phyloP scores from a whole-genome alignment of 2,113 vertebrate genomes.

The mouse (Mus musculus) region DNA sequence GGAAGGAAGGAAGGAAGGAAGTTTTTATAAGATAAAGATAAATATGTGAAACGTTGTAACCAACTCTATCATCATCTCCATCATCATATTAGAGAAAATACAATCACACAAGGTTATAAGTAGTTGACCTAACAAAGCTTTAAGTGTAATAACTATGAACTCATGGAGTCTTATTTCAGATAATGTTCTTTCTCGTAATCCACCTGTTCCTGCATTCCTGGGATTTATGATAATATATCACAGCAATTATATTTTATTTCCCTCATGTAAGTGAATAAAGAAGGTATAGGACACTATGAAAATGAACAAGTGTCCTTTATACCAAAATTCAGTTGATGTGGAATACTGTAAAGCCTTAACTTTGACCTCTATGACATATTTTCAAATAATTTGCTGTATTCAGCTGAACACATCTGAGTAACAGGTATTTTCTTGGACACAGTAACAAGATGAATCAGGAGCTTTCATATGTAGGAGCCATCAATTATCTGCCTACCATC shows the following conservation, averaged over 20 bases:
- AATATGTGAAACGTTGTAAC: background rate
- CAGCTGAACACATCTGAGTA: background rate
- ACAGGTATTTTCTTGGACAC: background rate
- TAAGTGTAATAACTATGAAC: background rate
- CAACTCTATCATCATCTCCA: background rate
- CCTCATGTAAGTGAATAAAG: background rate
- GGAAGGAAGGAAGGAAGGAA: background rate
- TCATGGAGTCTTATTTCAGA: background rate
- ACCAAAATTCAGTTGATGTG: background rate
- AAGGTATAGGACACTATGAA: background rate
- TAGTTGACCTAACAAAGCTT: background rate
- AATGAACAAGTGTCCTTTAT: background rate
- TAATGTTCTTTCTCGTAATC: background rate
- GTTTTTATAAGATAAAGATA: background rate
- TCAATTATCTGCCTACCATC: background rate
- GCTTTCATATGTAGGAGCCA: background rate
- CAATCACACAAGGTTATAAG: background rate
- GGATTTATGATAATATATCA: constrained; percentile 17
- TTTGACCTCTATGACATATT: background rate
- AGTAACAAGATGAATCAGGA: background rate
- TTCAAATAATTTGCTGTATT: background rate
- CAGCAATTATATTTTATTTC: background rate
- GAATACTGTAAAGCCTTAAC: constrained; percentile 10
- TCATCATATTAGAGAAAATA: background rate
- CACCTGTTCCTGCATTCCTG: background rate